phyloP scores from a whole-genome alignment of 2,113 vertebrate species.

The Stigmatopora argus region DNA sequence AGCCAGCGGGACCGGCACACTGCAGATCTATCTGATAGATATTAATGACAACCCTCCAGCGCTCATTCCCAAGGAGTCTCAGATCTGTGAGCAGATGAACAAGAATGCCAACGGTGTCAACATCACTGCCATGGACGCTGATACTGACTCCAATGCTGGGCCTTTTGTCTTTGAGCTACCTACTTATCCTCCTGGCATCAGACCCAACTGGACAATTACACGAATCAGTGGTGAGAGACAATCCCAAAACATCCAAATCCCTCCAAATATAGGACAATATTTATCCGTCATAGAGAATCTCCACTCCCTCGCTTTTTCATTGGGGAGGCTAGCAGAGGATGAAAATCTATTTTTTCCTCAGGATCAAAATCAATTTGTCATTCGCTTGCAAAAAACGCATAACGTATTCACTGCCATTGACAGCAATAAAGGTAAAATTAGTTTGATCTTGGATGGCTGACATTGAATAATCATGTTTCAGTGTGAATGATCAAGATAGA shows the following conservation, averaged over 20 bases:
- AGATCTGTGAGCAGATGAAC: constrained; percentile 83
- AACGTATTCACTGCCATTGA: too few relatives aligned
- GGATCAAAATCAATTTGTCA: neutral
- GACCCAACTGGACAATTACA: constrained; percentile 93
- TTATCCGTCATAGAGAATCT: neutral
- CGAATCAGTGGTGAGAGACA: constrained; percentile 83
- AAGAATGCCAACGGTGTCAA: constrained; percentile 82
- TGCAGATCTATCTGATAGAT: constrained; percentile 94
- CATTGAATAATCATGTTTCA: too few relatives aligned
- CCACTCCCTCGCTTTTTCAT: neutral
- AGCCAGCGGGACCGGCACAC: constrained; percentile 86
- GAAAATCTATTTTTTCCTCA: neutral
- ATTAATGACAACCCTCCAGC: constrained; percentile 93
- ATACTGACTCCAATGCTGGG: constrained; percentile 87
- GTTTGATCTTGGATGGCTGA: too few relatives aligned
- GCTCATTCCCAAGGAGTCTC: constrained; percentile 86
- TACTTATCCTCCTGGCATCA: constrained; percentile 75
- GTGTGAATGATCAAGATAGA: too few relatives aligned
- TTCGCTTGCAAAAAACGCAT: neutral
- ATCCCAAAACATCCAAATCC: neutral
- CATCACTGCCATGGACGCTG: constrained; percentile 87
- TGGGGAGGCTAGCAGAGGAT: too few relatives aligned
- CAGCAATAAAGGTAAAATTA: too few relatives aligned
- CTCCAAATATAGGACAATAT: neutral
- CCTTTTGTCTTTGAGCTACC: constrained; percentile 95